Percentiles rank a stretch among this genome's conserved stretches.
These are phyloP conservation scores for Crossaster papposus DNA, from an alignment of 53 echinoderm and acorn worm species.

Conservation along the genomic window DNA sequence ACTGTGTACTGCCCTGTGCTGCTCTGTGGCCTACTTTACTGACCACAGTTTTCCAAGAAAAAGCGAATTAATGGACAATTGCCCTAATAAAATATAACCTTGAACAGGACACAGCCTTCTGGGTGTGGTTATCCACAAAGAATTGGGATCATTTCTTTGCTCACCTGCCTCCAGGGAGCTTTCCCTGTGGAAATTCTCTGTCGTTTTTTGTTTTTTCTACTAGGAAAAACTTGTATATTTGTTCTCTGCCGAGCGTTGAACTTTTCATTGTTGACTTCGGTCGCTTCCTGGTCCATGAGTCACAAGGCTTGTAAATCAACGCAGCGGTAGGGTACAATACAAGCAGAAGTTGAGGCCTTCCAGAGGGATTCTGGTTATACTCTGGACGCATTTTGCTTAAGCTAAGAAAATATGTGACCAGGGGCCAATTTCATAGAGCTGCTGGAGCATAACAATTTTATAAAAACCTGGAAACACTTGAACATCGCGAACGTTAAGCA, in stretches of 20 bases:
- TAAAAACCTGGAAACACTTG: too few species aligned
- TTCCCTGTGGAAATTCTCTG: background rate
- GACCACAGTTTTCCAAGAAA: background rate
- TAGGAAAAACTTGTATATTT: background rate
- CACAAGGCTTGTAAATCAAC: background rate
- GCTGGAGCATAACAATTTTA: too few species aligned
- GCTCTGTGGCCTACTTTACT: background rate
- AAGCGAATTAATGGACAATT: background rate
- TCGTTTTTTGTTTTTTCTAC: background rate
- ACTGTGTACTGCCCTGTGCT: background rate
- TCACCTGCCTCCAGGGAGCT: background rate
- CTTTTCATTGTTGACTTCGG: background rate
- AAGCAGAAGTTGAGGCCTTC: slow-evolving; percentile 14
- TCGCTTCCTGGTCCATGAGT: slow-evolving; percentile 42
- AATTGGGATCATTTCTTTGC: slow-evolving; percentile 21
- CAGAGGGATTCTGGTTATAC: background rate
- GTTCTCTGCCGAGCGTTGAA: background rate
- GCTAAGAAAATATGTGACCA: too few species aligned
- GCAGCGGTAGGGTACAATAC: slow-evolving; percentile 13
- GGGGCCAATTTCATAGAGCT: too few species aligned
- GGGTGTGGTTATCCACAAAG: background rate
- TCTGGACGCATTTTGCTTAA: background rate
- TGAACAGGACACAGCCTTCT: background rate
- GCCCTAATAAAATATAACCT: background rate
- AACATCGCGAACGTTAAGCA: too few species aligned